Evolutionary conservation across 2,888 invertebrate genomes (phyloP).

Genomic region (Cyclophora punctaria): DNA sequence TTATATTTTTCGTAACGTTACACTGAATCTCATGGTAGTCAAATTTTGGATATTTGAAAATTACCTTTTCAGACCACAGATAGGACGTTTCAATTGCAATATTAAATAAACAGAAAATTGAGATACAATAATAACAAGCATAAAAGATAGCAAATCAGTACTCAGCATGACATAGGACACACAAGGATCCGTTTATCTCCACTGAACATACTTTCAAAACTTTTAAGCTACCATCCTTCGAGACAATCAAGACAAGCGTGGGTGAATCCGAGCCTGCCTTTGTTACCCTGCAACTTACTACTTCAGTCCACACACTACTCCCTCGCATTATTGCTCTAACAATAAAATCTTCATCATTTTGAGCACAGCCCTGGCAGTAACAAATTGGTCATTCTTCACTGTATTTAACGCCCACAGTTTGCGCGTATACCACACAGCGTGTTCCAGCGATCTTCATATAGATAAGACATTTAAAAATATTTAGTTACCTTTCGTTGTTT

Average conservation of each 20-base stretch:
- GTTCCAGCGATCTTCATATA: neutral
- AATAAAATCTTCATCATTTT: constrained; percentile 62
- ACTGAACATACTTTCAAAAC: constrained; percentile 24
- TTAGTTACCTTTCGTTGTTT: too few species aligned
- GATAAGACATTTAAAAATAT: too few species aligned
- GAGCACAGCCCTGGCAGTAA: constrained; percentile 48
- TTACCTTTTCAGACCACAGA: too few species aligned
- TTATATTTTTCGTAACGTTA: too few species aligned
- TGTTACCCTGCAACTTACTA: constrained; percentile 53
- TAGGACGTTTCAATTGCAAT: too few species aligned
- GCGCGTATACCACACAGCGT: constrained; percentile 17
- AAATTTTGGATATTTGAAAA: too few species aligned
- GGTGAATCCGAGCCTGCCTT: constrained; percentile 40
- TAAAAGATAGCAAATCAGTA: too few species aligned
- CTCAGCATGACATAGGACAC: too few species aligned
- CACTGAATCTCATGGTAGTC: too few species aligned
- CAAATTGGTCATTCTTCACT: constrained; percentile 62
- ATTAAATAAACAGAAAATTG: too few species aligned
- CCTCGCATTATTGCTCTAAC: constrained; percentile 40
- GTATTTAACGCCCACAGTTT: constrained; percentile 45
- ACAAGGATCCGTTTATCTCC: constrained; percentile 18
- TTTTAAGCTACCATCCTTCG: constrained; percentile 37
- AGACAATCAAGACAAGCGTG: constrained; percentile 46
- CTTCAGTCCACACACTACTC: constrained; percentile 44
- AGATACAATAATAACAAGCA: too few species aligned